Evolutionary conservation across 2,888 invertebrate species (phyloP).

Genomic region (Heliconius ismenius): DNA sequence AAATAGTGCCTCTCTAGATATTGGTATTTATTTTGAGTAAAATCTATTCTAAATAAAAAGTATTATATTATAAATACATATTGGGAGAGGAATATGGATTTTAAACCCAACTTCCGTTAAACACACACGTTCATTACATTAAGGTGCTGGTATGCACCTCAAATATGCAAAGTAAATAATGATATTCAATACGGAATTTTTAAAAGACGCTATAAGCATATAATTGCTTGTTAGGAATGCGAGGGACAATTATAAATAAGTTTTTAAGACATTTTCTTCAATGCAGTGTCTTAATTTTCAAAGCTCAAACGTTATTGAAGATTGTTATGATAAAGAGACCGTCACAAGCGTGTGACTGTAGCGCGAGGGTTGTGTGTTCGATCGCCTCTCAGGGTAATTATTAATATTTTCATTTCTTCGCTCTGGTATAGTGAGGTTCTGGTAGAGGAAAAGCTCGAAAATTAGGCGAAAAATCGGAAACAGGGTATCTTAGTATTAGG

Average conservation of each 20-base stretch:
- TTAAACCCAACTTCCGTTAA: slow-evolving; percentile 20
- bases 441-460: no score
- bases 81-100: neutral
- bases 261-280: neutral
- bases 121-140: slow-evolving; percentile 23
- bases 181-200: slow-evolving; percentile 7
- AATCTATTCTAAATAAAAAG: neutral
- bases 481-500: no score
- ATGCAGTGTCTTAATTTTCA: slow-evolving; percentile 9
- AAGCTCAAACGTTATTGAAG: neutral
- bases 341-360: no score
- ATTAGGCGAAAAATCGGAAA: no score
- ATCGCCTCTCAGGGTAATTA: no score
- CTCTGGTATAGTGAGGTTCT: no score
- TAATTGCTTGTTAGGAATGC: slow-evolving; percentile 21
- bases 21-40: no score
- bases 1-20: no score
- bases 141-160: slow-evolving; percentile 26
- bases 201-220: neutral
- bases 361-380: no score
- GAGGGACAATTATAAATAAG: slow-evolving; percentile 6
- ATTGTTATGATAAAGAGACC: neutral
- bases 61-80: no score
- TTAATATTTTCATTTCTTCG: no score
- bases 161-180: slow-evolving; percentile 23